phyloP scores from a whole-genome alignment of 2,113 vertebrate genomes.

The Noctilio leporinus region DNA sequence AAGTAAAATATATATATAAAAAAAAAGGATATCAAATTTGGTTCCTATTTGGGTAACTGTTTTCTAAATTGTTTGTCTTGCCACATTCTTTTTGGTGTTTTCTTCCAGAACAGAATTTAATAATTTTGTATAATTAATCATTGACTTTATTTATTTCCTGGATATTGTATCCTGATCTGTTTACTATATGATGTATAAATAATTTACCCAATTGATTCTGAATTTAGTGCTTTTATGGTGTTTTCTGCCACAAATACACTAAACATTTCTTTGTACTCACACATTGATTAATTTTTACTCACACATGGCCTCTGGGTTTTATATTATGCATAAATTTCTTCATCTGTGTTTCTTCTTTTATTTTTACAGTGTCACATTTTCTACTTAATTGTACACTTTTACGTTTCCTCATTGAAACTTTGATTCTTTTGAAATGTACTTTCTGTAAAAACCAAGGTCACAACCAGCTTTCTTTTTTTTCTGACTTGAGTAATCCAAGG shows the following conservation, averaged over 20 bases:
- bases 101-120: background rate
- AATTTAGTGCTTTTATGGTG: background rate
- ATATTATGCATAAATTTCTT: background rate
- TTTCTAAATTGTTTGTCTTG: background rate
- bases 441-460: background rate
- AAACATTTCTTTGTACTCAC: background rate
- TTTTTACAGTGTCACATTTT: background rate
- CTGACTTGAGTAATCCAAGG: background rate
- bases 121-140: background rate
- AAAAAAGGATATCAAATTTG: too few relatives aligned
- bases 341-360: background rate
- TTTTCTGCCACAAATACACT: background rate
- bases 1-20: too few relatives aligned
- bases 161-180: background rate
- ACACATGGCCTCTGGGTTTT: background rate
- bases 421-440: background rate
- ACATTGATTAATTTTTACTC: background rate
- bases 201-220: background rate
- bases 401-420: background rate
- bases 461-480: background rate
- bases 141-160: background rate
- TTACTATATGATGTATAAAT: background rate
- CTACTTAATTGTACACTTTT: background rate
- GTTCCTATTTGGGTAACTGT: background rate
- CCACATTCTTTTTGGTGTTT: background rate